A percentile compares a stretch with the other conserved stretches of the same genome.
These are phyloP conservation scores for Drosophila lacicola DNA, from an alignment of 2,888 invertebrate genomes.

Conservation along the genomic window DNA sequence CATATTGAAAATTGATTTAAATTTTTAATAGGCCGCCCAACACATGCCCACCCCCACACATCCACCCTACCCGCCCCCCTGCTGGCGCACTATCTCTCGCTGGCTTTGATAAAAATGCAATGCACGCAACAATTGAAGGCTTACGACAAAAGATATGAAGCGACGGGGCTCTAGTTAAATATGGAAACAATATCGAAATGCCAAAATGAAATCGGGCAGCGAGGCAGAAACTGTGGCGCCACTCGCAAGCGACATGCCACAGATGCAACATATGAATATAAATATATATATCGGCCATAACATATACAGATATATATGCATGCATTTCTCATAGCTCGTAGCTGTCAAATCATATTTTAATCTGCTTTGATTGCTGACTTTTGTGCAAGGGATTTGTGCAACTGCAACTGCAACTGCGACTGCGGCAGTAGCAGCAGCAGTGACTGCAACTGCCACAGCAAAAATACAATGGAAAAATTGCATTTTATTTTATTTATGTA, in stretches of 20 bases:
- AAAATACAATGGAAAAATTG: slow-evolving; percentile 62
- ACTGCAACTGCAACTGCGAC: slow-evolving; percentile 42
- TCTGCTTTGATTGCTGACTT: slow-evolving; percentile 84
- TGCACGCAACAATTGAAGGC: slow-evolving; percentile 76
- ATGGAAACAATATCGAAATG: slow-evolving; percentile 75
- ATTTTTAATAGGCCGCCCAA: slow-evolving; percentile 72
- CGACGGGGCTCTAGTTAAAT: slow-evolving; percentile 73
- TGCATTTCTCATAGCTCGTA: slow-evolving; percentile 56
- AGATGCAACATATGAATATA: slow-evolving; percentile 31
- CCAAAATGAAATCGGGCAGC: slow-evolving; percentile 65
- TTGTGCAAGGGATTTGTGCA: slow-evolving; percentile 81
- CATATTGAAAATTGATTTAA: slow-evolving; percentile 80
- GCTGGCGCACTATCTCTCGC: slow-evolving; percentile 10
- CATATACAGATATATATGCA: slow-evolving; percentile 19
- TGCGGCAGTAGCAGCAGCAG: slow-evolving; percentile 11
- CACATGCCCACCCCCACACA: not conserved
- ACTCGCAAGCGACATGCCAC: slow-evolving; percentile 57
- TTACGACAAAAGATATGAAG: slow-evolving; percentile 65
- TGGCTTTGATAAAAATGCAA: slow-evolving; percentile 77
- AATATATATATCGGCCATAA: slow-evolving; percentile 16
- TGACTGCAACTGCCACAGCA: slow-evolving; percentile 33
- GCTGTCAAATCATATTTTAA: slow-evolving; percentile 84
- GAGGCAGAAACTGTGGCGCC: slow-evolving; percentile 28
- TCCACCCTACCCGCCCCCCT: slow-evolving; percentile 4
- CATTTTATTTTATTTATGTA: slow-evolving; percentile 81